Percentiles rank a stretch among this genome's conserved stretches.
phyloP scores from a whole-genome alignment of 2,888 invertebrate genomes.

The Bimastos eiseni region DNA sequence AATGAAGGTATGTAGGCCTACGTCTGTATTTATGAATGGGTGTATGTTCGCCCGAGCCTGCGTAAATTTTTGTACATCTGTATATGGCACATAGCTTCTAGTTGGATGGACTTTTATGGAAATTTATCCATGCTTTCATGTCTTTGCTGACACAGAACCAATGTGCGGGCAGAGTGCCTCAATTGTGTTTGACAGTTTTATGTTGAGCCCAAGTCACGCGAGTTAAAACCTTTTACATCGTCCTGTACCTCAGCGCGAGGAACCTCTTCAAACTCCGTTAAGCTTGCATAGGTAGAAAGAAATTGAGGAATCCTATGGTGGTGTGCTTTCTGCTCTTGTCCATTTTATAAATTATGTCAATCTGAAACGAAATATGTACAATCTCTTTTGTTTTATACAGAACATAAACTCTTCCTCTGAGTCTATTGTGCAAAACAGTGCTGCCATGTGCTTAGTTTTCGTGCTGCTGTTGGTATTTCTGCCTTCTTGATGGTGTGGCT shows the following conservation, averaged over 20 bases:
- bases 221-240: neutral
- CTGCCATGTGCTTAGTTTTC: neutral
- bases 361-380: neutral
- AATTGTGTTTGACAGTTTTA: neutral
- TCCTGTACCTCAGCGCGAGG: neutral
- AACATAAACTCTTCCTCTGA: neutral
- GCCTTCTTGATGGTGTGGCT: too few relatives aligned
- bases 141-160: neutral
- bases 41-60: too few relatives aligned
- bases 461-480: too few relatives aligned
- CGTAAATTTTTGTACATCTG: neutral
- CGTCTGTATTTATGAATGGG: too few relatives aligned
- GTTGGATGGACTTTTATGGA: neutral
- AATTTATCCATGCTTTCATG: neutral
- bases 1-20: neutral
- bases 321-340: neutral
- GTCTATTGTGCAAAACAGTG: neutral
- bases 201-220: neutral
- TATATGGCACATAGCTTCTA: neutral
- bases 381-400: neutral
- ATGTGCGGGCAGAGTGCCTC: neutral
- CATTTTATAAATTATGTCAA: neutral
- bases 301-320: too few relatives aligned
- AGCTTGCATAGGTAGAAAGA: neutral
- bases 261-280: neutral